Evolutionary conservation across 2,888 invertebrate genomes (phyloP), one percentile per base, ranked within the genome.

Genomic region (Dorcus hopei): DNA sequence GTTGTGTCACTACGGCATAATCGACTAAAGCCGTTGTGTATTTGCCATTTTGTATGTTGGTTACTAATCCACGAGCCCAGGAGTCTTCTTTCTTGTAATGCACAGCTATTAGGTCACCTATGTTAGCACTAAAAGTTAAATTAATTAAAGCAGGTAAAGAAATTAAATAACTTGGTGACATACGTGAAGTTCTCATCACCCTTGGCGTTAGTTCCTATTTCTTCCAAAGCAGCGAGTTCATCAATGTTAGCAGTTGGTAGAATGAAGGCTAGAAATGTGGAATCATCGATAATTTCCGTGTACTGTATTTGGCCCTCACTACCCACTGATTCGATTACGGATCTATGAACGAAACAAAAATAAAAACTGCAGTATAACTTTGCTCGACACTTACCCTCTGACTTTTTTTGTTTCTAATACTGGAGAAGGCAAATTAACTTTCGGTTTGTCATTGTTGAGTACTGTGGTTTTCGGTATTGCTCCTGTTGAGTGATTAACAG

Each of bases 21-120:
- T 68, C 68, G 26, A 68, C 56, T 16, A 67, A 59, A 8, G 62
- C 64, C 14, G 62, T 60, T 23, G 38, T 54, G 50, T 63, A 67
- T 47, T 58, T 43, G 6, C 51, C 26, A 42, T 59, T 53, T 38
- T 50, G 19, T 3, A 50, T 54, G 11, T 60, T 58, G 23, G 60
- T 26, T 43, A 68, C 50, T 33, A 58, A 48, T 1, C 61, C 66
- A 3, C 68, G 61, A n/a, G 50, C 59, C 59, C 64, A 67, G 8
- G 8, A 43, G 1, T 49, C 57, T 9, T 52, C 58, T 33, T 61
- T 58, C 45, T 62, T 57, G 9, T 49, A 50, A 9, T 39, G 14
- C 3, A 58, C 64, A 1, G 60, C 52, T 9, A 66, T 61, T 1
- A 58, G 26, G 47, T 68, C 66, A 19, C 64, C 65, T 9, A 63